A percentile compares a stretch with the other conserved stretches of the same genome.
phyloP scores from a whole-genome alignment of 1,140 invertebrate genomes.

The Camponotus pennsylvanicus region DNA sequence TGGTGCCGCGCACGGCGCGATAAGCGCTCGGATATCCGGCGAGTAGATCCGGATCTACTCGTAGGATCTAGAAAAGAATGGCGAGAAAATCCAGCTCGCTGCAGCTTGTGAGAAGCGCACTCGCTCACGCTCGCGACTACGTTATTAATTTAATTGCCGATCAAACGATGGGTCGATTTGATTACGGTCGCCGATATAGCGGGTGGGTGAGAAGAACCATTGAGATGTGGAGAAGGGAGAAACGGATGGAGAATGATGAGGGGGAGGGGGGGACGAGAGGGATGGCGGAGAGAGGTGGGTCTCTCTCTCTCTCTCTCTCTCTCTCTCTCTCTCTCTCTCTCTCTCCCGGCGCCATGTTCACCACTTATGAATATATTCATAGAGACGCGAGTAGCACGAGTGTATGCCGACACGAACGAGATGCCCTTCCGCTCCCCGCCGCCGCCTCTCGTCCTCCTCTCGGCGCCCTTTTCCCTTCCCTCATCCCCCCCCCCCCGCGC shows the following conservation, averaged over 20 bases:
- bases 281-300: conserved; percentile 22
- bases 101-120: background rate
- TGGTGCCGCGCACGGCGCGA: conserved; percentile 18
- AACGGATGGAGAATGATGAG: conserved; percentile 35
- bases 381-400: conserved; percentile 51
- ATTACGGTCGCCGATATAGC: conserved; percentile 24
- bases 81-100: conserved; percentile 39
- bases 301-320: too few species aligned
- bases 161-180: conserved; percentile 56
- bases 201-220: conserved; percentile 15
- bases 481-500: background rate
- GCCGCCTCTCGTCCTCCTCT: background rate
- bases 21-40: conserved; percentile 45
- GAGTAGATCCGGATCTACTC: conserved; percentile 24
- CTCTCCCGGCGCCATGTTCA: conserved; percentile 64
- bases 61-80: background rate
- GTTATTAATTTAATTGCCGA: conserved; percentile 62
- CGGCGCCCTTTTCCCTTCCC: too few species aligned
- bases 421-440: background rate
- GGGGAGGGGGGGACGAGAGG: background rate
- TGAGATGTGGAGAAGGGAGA: background rate
- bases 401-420: conserved; percentile 37
- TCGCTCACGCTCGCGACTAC: background rate
- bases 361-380: conserved; percentile 72
- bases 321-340: background rate